Percentiles rank a stretch among this genome's conserved stretches.
Evolutionary conservation across 1,140 invertebrate genomes (phyloP).

Genomic region (Hirudo medicinalis): DNA sequence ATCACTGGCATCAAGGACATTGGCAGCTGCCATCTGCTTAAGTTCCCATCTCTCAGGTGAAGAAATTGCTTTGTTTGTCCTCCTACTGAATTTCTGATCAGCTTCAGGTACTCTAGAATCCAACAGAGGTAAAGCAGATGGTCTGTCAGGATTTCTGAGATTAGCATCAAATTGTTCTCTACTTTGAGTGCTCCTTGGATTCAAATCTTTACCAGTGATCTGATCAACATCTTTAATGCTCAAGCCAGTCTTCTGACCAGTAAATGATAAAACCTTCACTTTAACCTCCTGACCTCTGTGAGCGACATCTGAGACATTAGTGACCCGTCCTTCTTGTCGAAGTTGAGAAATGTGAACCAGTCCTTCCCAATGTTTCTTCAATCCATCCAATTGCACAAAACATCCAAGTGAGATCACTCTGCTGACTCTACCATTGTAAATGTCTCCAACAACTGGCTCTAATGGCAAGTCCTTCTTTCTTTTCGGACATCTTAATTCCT

Average conservation of each 20-base stretch:
- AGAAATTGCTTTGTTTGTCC: slow-evolving; percentile 71
- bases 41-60: slow-evolving; percentile 75
- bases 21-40: slow-evolving; percentile 68
- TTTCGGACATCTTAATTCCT: slow-evolving; percentile 13
- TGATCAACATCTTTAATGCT: slow-evolving; percentile 99
- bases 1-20: slow-evolving; percentile 43
- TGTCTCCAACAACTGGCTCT: slow-evolving; percentile 36
- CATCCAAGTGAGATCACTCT: slow-evolving; percentile 94
- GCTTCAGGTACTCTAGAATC: slow-evolving; percentile 29
- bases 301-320: slow-evolving; percentile 85
- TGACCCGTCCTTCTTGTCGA: slow-evolving; percentile 78
- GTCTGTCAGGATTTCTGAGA: slow-evolving; percentile 42
- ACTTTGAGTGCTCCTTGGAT: slow-evolving; percentile 49
- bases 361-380: slow-evolving; percentile 75
- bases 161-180: slow-evolving; percentile 25
- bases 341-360: slow-evolving; percentile 86
- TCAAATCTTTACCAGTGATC: slow-evolving; percentile 80
- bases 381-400: slow-evolving; percentile 86
- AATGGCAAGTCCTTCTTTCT: neutral
- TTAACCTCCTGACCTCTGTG: slow-evolving; percentile 61
- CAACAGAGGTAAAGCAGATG: slow-evolving; percentile 32
- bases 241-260: slow-evolving; percentile 83
- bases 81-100: slow-evolving; percentile 54
- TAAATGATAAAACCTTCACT: slow-evolving; percentile 72
- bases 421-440: slow-evolving; percentile 84